A percentile compares a stretch with the other conserved stretches of the same genome.
Evolutionary conservation across 1,140 invertebrate genomes (phyloP).

Genomic region (Megathymus violae): DNA sequence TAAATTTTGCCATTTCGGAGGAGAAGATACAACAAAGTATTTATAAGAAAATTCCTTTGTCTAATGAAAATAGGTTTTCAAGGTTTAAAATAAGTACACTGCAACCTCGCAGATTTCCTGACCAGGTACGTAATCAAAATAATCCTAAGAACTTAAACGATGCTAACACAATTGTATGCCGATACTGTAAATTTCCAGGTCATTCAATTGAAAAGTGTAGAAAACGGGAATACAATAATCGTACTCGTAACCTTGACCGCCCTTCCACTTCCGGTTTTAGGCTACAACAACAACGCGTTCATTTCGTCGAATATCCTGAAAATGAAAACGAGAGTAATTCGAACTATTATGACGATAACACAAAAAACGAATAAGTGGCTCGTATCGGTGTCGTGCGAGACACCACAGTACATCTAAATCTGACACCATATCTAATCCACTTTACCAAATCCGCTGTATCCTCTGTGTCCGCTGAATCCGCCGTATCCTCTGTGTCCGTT

Average conservation of each 20-base stretch:
- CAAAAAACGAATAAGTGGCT: constrained; percentile 35
- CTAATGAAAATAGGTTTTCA: constrained; percentile 11
- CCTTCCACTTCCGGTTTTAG: not conserved
- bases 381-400: constrained; percentile 33
- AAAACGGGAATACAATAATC: constrained; percentile 37
- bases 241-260: constrained; percentile 5
- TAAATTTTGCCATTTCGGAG: constrained; percentile 33
- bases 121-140: constrained; percentile 5
- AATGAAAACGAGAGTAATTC: not conserved
- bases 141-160: not conserved
- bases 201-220: constrained; percentile 36
- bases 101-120: not conserved
- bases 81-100: not conserved
- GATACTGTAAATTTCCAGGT: constrained; percentile 36
- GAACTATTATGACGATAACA: constrained; percentile 2
- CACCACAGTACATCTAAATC: constrained; percentile 3
- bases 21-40: constrained; percentile 18
- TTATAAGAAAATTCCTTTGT: constrained; percentile 1
- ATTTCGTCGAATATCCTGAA: constrained; percentile 8
- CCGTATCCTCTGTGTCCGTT: not conserved
- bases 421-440: constrained; percentile 2
- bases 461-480: not conserved
- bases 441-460: no score
- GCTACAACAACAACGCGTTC: constrained; percentile 5
- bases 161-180: constrained; percentile 17